Percentiles rank a stretch among this genome's conserved stretches.
Evolutionary conservation across 2,113 vertebrate genomes (phyloP).

Genomic region (Vidua chalybeata): DNA sequence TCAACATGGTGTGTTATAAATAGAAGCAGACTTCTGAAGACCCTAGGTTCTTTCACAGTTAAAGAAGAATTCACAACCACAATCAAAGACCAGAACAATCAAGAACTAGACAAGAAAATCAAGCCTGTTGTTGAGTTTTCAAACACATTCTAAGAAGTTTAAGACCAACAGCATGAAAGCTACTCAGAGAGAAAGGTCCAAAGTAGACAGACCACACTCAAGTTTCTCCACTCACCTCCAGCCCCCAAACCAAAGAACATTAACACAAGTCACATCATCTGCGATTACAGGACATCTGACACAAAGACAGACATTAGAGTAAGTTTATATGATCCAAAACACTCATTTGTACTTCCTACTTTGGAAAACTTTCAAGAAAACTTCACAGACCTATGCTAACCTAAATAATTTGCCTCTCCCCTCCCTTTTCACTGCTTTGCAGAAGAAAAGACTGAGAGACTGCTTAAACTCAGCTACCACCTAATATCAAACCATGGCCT

Average conservation of each 20-base stretch:
- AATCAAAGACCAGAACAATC: neutral
- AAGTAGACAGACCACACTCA: neutral
- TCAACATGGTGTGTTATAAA: neutral
- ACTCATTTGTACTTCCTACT: neutral
- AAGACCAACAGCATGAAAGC: neutral
- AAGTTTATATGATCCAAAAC: neutral
- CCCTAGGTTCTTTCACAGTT: neutral
- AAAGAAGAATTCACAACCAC: neutral
- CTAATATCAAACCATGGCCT: neutral
- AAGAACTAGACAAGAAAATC: neutral
- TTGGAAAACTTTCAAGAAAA: neutral
- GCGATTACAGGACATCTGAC: neutral
- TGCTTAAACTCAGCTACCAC: neutral
- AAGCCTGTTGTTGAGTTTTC: neutral
- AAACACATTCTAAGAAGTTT: neutral
- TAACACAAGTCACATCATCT: neutral
- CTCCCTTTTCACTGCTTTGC: neutral
- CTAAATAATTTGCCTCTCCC: neutral
- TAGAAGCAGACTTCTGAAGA: neutral
- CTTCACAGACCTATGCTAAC: neutral
- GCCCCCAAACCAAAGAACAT: neutral
- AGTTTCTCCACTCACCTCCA: neutral
- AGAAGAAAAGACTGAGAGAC: neutral
- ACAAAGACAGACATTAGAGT: neutral
- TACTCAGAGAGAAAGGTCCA: neutral